Conservation (phyloP, 2,797 vertebrate species). For the Yasuhikotakia modesta region DNA sequence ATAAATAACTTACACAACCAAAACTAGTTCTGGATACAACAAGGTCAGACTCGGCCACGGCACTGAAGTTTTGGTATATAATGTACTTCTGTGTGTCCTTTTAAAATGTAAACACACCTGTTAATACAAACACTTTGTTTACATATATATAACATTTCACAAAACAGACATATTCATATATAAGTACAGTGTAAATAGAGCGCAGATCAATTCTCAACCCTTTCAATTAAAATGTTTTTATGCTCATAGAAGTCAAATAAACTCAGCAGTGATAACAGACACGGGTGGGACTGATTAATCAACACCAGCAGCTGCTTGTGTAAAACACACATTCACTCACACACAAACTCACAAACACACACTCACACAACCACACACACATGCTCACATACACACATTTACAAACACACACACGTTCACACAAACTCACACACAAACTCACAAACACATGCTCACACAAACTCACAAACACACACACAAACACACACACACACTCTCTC, state of each 20-base stretch:
- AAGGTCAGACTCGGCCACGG: not conserved
- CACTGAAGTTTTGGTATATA: not conserved
- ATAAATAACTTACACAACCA: slow-evolving; percentile 29
- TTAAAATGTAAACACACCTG: slow-evolving; percentile 22
- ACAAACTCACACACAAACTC: too few species aligned
- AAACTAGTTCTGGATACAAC: slow-evolving; percentile 23
- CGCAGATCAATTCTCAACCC: not conserved
- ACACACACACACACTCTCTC: too few species aligned
- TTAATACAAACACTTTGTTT: slow-evolving; percentile 25
- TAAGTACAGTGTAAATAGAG: slow-evolving; percentile 6
- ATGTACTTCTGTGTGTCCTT: not conserved
- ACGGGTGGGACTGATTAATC: slow-evolving; percentile 9
- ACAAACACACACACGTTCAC: too few species aligned
- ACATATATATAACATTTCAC: slow-evolving; percentile 29
- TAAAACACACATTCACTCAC: not conserved
- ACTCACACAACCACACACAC: slow-evolving; percentile 20
- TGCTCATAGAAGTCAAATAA: not conserved
- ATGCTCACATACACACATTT: too few species aligned
- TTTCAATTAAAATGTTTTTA: slow-evolving; percentile 10
- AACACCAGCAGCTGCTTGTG: slow-evolving; percentile 9
- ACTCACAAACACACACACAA: slow-evolving; percentile 19
- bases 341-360: slow-evolving; percentile 19
- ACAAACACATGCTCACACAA: too few species aligned
- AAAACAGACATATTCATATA: slow-evolving; percentile 34
- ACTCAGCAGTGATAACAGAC: not conserved